Conservation (phyloP, 2,113 vertebrate genomes). For the Charina bottae region DNA sequence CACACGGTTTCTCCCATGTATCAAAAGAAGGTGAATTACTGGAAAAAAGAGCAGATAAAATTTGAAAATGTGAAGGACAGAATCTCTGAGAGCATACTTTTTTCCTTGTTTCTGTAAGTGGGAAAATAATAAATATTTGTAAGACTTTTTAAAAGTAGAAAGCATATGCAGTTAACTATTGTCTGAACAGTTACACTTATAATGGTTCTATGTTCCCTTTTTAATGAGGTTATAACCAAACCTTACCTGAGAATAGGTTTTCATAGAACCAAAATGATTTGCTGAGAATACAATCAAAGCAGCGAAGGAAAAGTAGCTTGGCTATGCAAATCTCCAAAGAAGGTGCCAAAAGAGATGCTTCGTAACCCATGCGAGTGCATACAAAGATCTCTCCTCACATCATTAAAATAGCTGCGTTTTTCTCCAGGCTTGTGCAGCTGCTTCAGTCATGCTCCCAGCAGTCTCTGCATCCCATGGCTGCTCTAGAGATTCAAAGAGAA, state of each 20-base stretch:
- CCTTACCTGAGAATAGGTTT: neutral
- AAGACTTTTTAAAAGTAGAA: neutral
- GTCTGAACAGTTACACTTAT: neutral
- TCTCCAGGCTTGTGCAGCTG: neutral
- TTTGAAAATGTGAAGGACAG: neutral
- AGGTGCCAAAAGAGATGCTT: neutral
- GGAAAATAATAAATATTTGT: neutral
- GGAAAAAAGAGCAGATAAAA: neutral
- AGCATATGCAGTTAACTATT: neutral
- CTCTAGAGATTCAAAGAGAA: neutral
- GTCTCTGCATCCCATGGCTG: neutral
- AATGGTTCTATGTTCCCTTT: neutral
- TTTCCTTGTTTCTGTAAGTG: neutral
- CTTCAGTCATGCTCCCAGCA: neutral
- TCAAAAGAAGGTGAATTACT: neutral
- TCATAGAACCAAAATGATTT: neutral
- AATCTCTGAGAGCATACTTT: neutral
- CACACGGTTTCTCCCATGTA: neutral
- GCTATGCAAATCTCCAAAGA: neutral
- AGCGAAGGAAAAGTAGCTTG: neutral
- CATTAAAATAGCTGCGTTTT: neutral
- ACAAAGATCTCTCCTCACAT: neutral
- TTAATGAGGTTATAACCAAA: neutral
- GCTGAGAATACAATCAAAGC: neutral
- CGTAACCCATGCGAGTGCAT: neutral